Conservation (phyloP, 2,888 invertebrate genomes). For the Ophion costatus region DNA sequence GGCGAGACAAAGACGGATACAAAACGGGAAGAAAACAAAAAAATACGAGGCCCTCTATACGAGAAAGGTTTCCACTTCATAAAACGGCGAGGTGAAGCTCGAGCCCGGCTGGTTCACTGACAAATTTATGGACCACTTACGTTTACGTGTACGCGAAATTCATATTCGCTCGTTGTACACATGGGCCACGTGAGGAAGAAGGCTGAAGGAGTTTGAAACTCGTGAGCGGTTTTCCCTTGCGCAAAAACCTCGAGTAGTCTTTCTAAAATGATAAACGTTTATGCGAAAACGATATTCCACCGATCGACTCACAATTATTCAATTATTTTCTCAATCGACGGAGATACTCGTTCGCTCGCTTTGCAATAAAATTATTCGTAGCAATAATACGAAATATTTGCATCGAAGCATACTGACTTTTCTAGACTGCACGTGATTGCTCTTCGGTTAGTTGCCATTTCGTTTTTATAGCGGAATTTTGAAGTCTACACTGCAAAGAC, state of each 20-base stretch:
- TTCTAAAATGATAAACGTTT: not conserved
- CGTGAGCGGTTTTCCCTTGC: not conserved
- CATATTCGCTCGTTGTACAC: slow-evolving; percentile 61
- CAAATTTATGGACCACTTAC: slow-evolving; percentile 71
- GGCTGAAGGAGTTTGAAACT: not conserved
- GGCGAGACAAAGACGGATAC: slow-evolving; percentile 34
- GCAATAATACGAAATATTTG: too few species aligned
- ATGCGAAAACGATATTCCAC: not conserved
- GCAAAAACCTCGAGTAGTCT: slow-evolving; percentile 1
- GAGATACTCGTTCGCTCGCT: too few species aligned
- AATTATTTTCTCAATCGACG: not conserved
- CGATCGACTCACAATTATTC: not conserved
- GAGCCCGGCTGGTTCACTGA: slow-evolving; percentile 60
- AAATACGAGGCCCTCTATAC: slow-evolving; percentile 57
- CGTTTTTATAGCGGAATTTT: too few species aligned
- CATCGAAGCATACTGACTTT: too few species aligned
- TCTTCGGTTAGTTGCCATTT: too few species aligned
- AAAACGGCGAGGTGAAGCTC: slow-evolving; percentile 58
- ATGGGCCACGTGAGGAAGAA: too few species aligned
- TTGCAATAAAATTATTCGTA: too few species aligned
- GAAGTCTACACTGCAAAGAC: too few species aligned
- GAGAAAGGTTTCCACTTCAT: slow-evolving; percentile 70
- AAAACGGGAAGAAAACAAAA: slow-evolving; percentile 23
- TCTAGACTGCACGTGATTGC: too few species aligned
- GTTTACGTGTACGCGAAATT: slow-evolving; percentile 66